Base-by-base conservation (phyloP, 1,140 invertebrate species). In the Nephila pilipes region DNA sequence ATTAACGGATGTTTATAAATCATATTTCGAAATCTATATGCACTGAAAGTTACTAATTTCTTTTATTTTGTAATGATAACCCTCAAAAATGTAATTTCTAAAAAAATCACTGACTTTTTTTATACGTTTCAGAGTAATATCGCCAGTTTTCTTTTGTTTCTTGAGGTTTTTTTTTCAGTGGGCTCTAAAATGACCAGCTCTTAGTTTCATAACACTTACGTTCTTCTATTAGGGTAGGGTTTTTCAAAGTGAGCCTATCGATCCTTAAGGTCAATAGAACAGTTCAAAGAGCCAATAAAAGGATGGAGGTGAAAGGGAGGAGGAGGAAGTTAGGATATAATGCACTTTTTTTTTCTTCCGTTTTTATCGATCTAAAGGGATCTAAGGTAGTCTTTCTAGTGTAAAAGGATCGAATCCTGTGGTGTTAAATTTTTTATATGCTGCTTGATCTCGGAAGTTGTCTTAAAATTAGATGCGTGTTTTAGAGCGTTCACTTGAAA, bases 201-300 rank as follows among this genome's bases (percentile, higher is more conserved):
- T 75, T 75, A 32, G 65, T 75, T 75, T 75, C 65, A 75, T 75
- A 75, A 75, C 65, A 75, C 65, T 75, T 75, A 75, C 29, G 29
- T 75, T 32, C 65, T 75, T 75, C 65, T 75, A 75, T 75, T 75
- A 75, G 29, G 32, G 65, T 75, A 75, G 65, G 65, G 65, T 75
- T 29, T 75, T 36, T 29, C 65, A 58, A 29, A 75, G 65, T 75
- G 65, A 75, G 65, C 65, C 65, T 75, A 75, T 75, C 65, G 65
- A 75, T 75, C 65, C 65, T 75, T 75, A 75, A 75, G 65, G 65
- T 75, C 65, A 75, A 75, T 75, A 75, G 29, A 75, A 75, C 25
- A 75, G 65, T 75, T 75, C 65, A 75, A 75, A 75, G 65, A 75
- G 65, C 65, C 29, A 75, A 75, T 75, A 75, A 75, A 75, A 75